Conservation (phyloP, 1,140 invertebrate genomes). For the Zaprionus inermis region DNA sequence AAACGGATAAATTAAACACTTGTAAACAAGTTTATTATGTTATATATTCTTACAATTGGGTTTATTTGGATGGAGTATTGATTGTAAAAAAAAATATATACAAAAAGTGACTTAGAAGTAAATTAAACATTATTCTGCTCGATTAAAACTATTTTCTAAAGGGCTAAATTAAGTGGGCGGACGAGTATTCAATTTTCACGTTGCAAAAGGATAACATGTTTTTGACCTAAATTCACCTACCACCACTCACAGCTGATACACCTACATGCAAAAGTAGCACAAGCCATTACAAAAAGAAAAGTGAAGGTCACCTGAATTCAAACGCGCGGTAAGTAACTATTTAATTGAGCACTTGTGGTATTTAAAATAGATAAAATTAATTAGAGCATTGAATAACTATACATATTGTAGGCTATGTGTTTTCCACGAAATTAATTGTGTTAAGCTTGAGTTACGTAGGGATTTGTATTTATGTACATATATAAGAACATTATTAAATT, state of each 20-base stretch:
- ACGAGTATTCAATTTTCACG: slow-evolving; percentile 15
- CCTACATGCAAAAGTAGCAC: slow-evolving; percentile 40
- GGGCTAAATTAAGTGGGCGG: not conserved
- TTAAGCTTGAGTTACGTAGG: too few species aligned
- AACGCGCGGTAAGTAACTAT: slow-evolving; percentile 31
- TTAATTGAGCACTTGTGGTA: not conserved
- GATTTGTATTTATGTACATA: not conserved
- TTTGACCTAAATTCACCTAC: slow-evolving; percentile 47
- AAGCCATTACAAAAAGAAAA: slow-evolving; percentile 11
- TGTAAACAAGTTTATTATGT: slow-evolving; percentile 4
- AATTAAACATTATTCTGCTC: slow-evolving; percentile 5
- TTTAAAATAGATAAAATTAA: not conserved
- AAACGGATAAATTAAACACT: slow-evolving; percentile 21
- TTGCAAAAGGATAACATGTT: slow-evolving; percentile 30
- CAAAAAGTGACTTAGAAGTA: not conserved
- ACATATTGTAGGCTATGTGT: too few species aligned
- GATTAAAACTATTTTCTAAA: slow-evolving; percentile 11
- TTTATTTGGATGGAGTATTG: slow-evolving; percentile 2
- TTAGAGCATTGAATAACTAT: too few species aligned
- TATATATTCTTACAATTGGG: not conserved
- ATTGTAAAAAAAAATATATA: not conserved
- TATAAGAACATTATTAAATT: too few species aligned
- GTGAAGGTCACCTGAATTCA: slow-evolving; percentile 39
- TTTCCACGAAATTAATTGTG: too few species aligned
- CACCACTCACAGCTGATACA: slow-evolving; percentile 35